Conservation (phyloP, 2,797 vertebrate species). For the Varecia variegata region DNA sequence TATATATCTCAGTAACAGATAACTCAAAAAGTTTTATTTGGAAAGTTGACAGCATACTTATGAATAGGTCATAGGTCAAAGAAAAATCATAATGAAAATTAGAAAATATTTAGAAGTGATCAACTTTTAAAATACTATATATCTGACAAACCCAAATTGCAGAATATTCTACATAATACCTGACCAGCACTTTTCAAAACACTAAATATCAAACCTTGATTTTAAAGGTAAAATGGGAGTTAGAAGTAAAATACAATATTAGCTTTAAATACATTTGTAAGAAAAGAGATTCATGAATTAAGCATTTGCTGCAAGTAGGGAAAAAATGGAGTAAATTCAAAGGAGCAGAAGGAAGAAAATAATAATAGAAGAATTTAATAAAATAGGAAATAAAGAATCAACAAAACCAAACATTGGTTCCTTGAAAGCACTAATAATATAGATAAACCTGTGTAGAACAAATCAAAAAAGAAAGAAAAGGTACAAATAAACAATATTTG, state of each 20-base stretch:
- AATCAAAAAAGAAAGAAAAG: background rate
- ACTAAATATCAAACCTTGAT: background rate
- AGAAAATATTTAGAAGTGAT: constrained; percentile 21
- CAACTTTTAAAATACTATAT: background rate
- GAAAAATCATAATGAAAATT: background rate
- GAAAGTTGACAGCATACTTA: background rate
- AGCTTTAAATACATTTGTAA: background rate
- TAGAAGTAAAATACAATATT: background rate
- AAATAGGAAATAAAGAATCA: background rate
- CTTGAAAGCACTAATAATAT: background rate
- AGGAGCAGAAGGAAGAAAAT: background rate
- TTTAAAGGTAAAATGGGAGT: background rate
- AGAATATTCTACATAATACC: background rate
- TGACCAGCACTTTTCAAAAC: background rate
- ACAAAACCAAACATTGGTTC: background rate
- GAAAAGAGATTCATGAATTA: background rate
- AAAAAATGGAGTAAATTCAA: background rate
- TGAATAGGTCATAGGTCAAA: background rate
- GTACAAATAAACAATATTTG: background rate
- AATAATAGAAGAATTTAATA: background rate
- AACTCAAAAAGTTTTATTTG: background rate
- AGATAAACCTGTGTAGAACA: background rate
- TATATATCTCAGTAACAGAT: background rate
- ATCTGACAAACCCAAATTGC: background rate
- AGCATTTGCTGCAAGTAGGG: background rate